Evolutionary conservation across 2,113 vertebrate species (phyloP).

Genomic region (Zosterops borbonicus): DNA sequence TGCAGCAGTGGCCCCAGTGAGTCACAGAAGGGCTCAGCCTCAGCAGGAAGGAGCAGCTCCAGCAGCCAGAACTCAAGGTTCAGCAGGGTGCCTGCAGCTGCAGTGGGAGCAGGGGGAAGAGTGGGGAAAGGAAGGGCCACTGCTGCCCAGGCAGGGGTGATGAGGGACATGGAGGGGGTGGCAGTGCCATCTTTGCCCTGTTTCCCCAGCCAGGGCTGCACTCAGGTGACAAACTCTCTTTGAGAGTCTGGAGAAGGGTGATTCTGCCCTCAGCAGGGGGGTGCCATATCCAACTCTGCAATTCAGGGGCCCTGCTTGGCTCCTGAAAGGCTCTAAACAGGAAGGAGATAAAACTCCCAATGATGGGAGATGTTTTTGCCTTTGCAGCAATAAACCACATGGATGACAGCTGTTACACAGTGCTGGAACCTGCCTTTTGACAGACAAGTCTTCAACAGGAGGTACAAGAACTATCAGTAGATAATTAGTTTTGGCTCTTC

Average conservation of each 20-base stretch:
- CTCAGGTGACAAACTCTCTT: fast-evolving
- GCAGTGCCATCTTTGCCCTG: too few relatives aligned
- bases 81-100: not conserved
- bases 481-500: conserved; percentile 13
- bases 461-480: not conserved
- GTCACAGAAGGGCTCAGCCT: not conserved
- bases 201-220: not conserved
- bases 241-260: not conserved
- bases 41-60: not conserved
- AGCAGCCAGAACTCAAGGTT: too few relatives aligned
- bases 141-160: not conserved
- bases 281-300: not conserved
- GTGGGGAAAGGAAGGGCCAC: not conserved
- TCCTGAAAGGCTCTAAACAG: not conserved
- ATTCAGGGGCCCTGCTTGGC: not conserved
- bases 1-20: fast-evolving
- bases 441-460: not conserved
- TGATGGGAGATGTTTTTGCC: not conserved
- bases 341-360: not conserved
- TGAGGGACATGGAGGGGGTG: too few relatives aligned
- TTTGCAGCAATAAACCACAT: not conserved
- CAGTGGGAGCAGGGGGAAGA: not conserved
- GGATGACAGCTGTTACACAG: fast-evolving
- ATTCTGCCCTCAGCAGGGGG: not conserved
- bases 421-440: not conserved